phyloP scores from a whole-genome alignment of 2,113 vertebrate genomes.

The Sorex araneus region DNA sequence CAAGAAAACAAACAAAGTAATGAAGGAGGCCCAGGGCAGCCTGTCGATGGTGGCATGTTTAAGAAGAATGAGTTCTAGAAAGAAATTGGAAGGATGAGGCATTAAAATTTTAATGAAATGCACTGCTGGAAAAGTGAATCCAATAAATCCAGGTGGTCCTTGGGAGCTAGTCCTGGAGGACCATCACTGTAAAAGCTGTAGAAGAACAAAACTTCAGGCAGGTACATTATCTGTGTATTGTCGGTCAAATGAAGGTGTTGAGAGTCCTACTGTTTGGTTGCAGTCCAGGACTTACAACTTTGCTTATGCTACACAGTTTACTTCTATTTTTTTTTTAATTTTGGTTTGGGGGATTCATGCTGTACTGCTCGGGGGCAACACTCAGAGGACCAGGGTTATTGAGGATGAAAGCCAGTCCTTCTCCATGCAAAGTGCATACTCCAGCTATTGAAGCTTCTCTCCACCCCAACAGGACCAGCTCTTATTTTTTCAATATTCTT shows the following conservation, averaged over 20 bases:
- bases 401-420: too few relatives aligned
- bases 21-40: neutral
- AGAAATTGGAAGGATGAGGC: neutral
- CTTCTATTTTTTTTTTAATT: neutral
- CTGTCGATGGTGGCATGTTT: neutral
- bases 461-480: too few relatives aligned
- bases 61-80: neutral
- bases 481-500: neutral
- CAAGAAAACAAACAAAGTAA: conserved; percentile 28
- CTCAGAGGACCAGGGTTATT: too few relatives aligned
- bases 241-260: neutral
- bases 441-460: too few relatives aligned
- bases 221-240: neutral
- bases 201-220: conserved; percentile 14
- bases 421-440: too few relatives aligned
- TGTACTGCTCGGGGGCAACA: too few relatives aligned
- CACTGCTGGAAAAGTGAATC: conserved; percentile 35
- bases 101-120: conserved; percentile 1
- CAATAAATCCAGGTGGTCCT: conserved; percentile 17
- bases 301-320: neutral
- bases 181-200: neutral
- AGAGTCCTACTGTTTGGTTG: neutral
- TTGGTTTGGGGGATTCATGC: too few relatives aligned
- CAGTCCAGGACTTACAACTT: neutral
- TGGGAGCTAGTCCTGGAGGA: neutral